Evolutionary conservation across 2,888 invertebrate species (phyloP).

Genomic region (Cheilosia urbana): DNA sequence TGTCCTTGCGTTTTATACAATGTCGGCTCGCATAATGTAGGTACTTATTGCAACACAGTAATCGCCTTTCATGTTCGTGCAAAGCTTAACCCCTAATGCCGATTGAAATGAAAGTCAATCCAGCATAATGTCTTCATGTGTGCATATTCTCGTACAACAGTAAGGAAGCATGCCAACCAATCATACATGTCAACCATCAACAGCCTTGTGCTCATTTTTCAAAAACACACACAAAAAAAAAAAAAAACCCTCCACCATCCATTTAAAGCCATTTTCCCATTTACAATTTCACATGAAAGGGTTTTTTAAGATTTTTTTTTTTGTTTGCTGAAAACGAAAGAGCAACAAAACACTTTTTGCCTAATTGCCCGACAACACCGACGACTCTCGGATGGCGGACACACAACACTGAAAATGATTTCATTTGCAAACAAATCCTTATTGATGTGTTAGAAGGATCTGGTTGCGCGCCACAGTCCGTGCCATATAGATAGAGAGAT

Average conservation of each 20-base stretch:
- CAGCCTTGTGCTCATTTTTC: conserved; percentile 50
- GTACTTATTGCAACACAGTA: too few species aligned
- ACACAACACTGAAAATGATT: conserved; percentile 51
- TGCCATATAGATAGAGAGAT: conserved; percentile 1
- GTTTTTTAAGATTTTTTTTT: neutral
- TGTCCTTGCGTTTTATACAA: neutral
- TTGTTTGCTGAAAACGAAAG: neutral
- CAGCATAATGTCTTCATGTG: conserved; percentile 24
- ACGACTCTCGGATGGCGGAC: conserved; percentile 35
- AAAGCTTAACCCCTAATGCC: conserved; percentile 28
- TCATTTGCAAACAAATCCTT: conserved; percentile 67
- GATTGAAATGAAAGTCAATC: neutral
- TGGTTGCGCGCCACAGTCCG: conserved; percentile 6
- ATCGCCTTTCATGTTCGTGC: conserved; percentile 5
- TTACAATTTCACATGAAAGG: neutral
- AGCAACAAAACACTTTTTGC: neutral
- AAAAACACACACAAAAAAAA: too few species aligned
- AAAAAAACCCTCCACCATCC: neutral
- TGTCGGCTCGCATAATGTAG: conserved; percentile 1
- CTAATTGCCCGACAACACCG: conserved; percentile 45
- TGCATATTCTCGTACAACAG: neutral
- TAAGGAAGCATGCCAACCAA: conserved; percentile 26
- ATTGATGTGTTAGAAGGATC: conserved; percentile 57
- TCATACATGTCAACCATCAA: conserved; percentile 31
- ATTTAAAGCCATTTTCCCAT: conserved; percentile 8